Evolutionary conservation across 2,113 vertebrate species (phyloP).

Genomic region (Phocoena phocoena): DNA sequence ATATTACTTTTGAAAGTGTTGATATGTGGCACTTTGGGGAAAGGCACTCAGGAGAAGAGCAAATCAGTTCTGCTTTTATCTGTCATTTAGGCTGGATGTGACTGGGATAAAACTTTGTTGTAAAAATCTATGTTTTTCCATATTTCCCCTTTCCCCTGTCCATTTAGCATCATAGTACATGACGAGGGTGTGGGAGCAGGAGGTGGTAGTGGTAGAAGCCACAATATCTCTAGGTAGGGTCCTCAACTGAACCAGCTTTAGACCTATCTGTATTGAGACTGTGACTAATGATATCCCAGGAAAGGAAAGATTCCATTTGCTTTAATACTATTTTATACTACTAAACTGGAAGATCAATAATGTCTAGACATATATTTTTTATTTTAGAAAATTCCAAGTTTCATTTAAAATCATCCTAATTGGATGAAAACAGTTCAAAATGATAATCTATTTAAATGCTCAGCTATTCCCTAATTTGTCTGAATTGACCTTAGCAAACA

Average conservation of each 20-base stretch:
- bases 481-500: background rate
- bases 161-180: background rate
- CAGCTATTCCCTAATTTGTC: background rate
- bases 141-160: background rate
- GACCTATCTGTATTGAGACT: background rate
- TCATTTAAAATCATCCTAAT: background rate
- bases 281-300: background rate
- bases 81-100: slow-evolving; percentile 2
- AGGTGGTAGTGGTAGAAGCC: background rate
- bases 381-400: background rate
- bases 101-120: background rate
- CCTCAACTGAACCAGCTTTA: background rate
- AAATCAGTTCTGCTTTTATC: slow-evolving; percentile 30
- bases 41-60: background rate
- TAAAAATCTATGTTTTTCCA: background rate
- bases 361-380: background rate
- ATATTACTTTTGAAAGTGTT: background rate
- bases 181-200: background rate
- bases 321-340: background rate
- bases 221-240: fast-evolving
- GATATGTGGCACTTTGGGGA: slow-evolving; percentile 13
- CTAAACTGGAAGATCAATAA: background rate
- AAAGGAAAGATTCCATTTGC: background rate
- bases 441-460: background rate
- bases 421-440: background rate